Percentiles rank a stretch among this genome's conserved stretches.
phyloP scores from a whole-genome alignment of 1,140 invertebrate species.

The Carposina sasakii region DNA sequence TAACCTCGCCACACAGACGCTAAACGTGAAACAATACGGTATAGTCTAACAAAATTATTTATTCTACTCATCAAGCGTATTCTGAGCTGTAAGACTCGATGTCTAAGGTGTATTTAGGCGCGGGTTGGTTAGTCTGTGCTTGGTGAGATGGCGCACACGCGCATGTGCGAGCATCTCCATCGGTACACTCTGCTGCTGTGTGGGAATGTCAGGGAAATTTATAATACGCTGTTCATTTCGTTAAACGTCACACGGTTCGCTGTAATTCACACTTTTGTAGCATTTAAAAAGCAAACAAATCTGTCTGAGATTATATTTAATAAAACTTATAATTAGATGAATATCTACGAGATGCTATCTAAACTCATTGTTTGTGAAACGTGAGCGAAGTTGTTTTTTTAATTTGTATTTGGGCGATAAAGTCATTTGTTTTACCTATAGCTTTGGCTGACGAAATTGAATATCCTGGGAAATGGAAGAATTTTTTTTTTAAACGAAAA shows the following conservation, averaged over 20 bases:
- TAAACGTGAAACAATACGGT: slow-evolving; percentile 72
- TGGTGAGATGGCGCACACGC: slow-evolving; percentile 25
- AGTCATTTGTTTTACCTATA: too few species aligned
- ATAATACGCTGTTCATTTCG: slow-evolving; percentile 55
- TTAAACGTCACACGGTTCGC: slow-evolving; percentile 25
- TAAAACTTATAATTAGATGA: too few species aligned
- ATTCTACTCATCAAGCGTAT: too few species aligned
- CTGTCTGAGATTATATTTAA: slow-evolving; percentile 48
- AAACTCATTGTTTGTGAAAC: too few species aligned
- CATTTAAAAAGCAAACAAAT: slow-evolving; percentile 54
- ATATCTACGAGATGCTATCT: too few species aligned
- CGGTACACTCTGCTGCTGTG: slow-evolving; percentile 41
- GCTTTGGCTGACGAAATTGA: too few species aligned
- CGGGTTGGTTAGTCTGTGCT: too few species aligned
- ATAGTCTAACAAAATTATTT: slow-evolving; percentile 57
- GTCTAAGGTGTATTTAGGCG: not conserved
- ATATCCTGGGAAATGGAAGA: too few species aligned
- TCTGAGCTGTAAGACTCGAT: not conserved
- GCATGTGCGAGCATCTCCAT: slow-evolving; percentile 37
- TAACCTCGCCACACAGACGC: slow-evolving; percentile 68
- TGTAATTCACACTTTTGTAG: slow-evolving; percentile 61
- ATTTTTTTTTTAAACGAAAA: too few species aligned
- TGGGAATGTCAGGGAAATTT: slow-evolving; percentile 66
- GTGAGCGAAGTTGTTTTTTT: too few species aligned
- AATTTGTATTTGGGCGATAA: too few species aligned